Evolutionary conservation across 2,888 invertebrate genomes (phyloP).

Genomic region (Lithophane socia): DNA sequence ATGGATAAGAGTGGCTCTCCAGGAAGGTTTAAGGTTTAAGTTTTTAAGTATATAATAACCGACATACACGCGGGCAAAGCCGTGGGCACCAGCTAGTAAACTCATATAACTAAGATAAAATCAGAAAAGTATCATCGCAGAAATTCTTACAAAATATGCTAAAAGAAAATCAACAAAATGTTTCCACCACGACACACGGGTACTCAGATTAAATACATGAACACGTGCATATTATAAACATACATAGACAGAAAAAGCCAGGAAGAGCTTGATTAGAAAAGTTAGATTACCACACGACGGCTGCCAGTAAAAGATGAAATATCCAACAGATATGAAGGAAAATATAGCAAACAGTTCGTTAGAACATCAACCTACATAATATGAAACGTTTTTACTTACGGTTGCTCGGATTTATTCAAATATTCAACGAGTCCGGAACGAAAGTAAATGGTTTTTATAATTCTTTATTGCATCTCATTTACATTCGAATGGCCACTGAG

Average conservation of each 20-base stretch:
- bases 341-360: slow-evolving; percentile 10
- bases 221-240: slow-evolving; percentile 16
- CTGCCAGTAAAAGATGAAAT: slow-evolving; percentile 40
- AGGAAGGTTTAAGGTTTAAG: no score
- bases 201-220: slow-evolving; percentile 7
- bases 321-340: slow-evolving; percentile 33
- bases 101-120: neutral
- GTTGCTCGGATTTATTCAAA: slow-evolving; percentile 44
- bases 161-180: neutral
- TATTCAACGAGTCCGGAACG: slow-evolving; percentile 23
- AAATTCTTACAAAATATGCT: slow-evolving; percentile 10
- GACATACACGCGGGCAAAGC: no score
- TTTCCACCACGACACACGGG: neutral
- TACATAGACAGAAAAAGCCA: slow-evolving; percentile 18
- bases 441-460: slow-evolving; percentile 54
- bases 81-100: no score
- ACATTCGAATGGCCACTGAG: slow-evolving; percentile 52
- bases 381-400: neutral
- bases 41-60: no score
- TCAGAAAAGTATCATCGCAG: neutral
- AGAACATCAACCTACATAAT: slow-evolving; percentile 8
- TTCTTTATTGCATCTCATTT: slow-evolving; percentile 54
- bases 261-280: slow-evolving; percentile 52
- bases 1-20: no score
- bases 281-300: slow-evolving; percentile 54